Evolutionary conservation across 2,888 invertebrate genomes (phyloP).

Genomic region (Sesia bembeciformis): DNA sequence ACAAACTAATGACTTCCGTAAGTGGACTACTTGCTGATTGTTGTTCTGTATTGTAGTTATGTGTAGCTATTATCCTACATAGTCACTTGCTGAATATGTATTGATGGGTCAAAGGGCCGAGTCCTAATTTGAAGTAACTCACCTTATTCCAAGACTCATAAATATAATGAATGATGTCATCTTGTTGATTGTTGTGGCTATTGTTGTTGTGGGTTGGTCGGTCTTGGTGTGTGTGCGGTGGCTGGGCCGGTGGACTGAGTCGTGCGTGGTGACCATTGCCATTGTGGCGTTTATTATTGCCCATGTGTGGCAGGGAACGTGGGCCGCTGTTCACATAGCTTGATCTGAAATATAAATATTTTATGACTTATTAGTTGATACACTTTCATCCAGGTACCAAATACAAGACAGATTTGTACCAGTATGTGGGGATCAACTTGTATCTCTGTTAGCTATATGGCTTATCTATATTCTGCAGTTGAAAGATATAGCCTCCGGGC

Average conservation of each 20-base stretch:
- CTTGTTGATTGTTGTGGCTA: conserved; percentile 74
- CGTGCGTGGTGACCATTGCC: conserved; percentile 29
- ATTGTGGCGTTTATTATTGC: conserved; percentile 46
- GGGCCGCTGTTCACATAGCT: conserved; percentile 60
- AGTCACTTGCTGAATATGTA: too few species aligned
- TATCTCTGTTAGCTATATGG: too few species aligned
- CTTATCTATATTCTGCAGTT: too few species aligned
- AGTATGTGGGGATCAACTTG: too few species aligned
- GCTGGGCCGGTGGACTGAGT: conserved; percentile 54
- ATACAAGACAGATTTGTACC: too few species aligned
- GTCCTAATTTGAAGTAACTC: conserved; percentile 2
- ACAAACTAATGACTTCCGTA: too few species aligned
- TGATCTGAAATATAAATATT: conserved; percentile 33
- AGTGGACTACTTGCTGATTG: too few species aligned
- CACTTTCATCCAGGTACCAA: too few species aligned
- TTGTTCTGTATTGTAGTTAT: too few species aligned
- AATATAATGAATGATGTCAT: conserved; percentile 86
- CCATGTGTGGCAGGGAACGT: conserved; percentile 60
- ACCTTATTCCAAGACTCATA: conserved; percentile 85
- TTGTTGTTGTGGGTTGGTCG: conserved; percentile 23
- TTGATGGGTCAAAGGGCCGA: too few species aligned
- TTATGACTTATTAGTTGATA: neutral
- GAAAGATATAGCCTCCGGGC: too few species aligned
- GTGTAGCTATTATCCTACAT: too few species aligned
- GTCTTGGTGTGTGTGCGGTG: conserved; percentile 12